Conservation (phyloP, 1,140 invertebrate genomes). For the Acromyrmex charruanus region DNA sequence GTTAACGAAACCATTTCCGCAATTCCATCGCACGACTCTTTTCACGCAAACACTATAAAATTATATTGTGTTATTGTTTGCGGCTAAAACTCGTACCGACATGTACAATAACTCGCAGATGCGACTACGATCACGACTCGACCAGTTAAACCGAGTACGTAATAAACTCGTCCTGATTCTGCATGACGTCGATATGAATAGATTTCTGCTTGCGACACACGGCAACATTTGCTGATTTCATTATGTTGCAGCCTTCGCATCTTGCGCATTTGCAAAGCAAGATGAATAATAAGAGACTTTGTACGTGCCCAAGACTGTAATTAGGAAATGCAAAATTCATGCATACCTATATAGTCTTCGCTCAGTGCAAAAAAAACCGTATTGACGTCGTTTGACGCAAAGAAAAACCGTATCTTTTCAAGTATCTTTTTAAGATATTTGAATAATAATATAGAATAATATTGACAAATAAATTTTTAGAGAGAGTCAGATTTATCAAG, state of each 20-base stretch:
- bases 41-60: conserved; percentile 13
- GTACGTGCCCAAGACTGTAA: not conserved
- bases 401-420: not conserved
- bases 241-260: not conserved
- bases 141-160: conserved; percentile 42
- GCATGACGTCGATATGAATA: conserved; percentile 33
- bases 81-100: not conserved
- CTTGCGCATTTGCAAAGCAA: not conserved
- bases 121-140: conserved; percentile 34
- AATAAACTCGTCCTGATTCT: conserved; percentile 13
- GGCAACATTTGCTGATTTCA: conserved; percentile 22
- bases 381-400: not conserved
- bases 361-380: not conserved
- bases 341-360: not conserved
- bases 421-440: not conserved
- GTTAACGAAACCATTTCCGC: conserved; percentile 17
- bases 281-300: conserved; percentile 34
- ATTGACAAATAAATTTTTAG: not conserved
- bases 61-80: conserved; percentile 43
- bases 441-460: too few relatives aligned
- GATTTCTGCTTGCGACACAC: not conserved
- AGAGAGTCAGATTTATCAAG: not conserved
- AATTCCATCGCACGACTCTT: not conserved
- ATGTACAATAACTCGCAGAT: conserved; percentile 41
- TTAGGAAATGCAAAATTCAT: conserved; percentile 2